Base-by-base conservation (phyloP, 53 echinoderm and acorn worm species). In the Hippasteria phrygiana region DNA sequence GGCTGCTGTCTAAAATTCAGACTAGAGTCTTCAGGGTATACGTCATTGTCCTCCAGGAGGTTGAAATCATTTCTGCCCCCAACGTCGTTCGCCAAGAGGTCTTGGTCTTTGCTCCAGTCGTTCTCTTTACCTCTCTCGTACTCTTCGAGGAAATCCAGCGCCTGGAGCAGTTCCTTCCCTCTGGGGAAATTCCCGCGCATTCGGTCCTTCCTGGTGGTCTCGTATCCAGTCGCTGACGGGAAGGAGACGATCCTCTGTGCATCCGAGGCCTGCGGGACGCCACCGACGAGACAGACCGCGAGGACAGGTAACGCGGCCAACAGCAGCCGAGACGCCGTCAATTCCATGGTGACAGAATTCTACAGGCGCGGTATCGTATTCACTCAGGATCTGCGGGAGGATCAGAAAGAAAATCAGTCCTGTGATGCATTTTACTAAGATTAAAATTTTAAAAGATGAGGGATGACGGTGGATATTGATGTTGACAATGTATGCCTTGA, bases 141-240 rank as follows among this genome's bases (percentile, higher is more conserved):
- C 46, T 81, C 66, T 67, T 94, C 94, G 41, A 94, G 73, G 92
- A 94, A 94, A 12, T 92, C 90, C 43, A 94, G 66, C 26, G 94
- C 94, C 18, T 87, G 88, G 10, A 94, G 77, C 2, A 94, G 88
- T 29, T 94, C 94, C 50, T 85, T 48, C 85, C 71, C 50, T 51
- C 85, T 69, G 36, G 85, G 85, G 33, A 85, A 85, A 14, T 39
- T 34, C 50, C 48, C 75, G n/a, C 32, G 75, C 8, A 16, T 33
- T 29, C 18, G 46, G 50, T 46, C 50, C 34, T 35, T 67, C 48
- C 24, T 32, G 12, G 2, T 29, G 32, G 85, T 71, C 71, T 71
- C 71, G 34, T 85, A 48, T 71, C 51, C 85, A 2, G 85, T 50
- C 70, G 50, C 33, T n/a, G 85, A 53, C 33, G 71, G 71, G 51